These are phyloP conservation scores for Anguilla marmorata DNA, from an alignment of 2,797 vertebrate species.

Conservation along the genomic window DNA sequence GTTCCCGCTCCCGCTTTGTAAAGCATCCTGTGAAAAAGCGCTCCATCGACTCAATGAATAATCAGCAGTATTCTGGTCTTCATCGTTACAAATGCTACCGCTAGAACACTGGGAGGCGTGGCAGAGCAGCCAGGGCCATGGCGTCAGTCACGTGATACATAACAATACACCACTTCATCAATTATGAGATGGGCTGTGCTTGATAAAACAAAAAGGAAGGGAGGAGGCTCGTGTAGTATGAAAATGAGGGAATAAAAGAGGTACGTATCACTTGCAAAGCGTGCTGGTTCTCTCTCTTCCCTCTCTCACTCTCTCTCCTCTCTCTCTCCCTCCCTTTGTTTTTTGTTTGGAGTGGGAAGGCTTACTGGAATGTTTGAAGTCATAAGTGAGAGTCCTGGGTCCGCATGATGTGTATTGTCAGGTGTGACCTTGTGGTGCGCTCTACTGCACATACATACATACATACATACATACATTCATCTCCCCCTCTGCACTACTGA, in stretches of 20 bases:
- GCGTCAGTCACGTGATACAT: background rate
- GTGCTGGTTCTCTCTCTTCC: conserved; percentile 19
- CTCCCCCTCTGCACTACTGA: conserved; percentile 67
- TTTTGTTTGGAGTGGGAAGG: conserved; percentile 29
- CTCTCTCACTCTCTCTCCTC: background rate
- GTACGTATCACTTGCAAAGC: conserved; percentile 43
- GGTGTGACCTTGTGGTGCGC: conserved; percentile 38
- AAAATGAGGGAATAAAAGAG: background rate
- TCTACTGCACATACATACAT: conserved; percentile 23
- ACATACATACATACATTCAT: conserved; percentile 29
- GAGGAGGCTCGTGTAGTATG: background rate
- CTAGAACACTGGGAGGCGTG: background rate
- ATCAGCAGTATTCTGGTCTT: background rate
- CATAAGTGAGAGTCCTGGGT: conserved; percentile 44
- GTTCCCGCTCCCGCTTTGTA: background rate
- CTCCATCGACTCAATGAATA: background rate
- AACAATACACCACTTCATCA: background rate
- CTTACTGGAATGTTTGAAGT: conserved; percentile 47
- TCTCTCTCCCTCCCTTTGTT: conserved; percentile 30
- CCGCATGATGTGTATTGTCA: conserved; percentile 19
- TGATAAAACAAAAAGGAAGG: background rate
- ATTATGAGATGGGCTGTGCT: background rate
- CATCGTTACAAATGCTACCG: background rate
- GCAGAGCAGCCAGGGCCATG: background rate
- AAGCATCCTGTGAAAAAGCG: background rate